phyloP scores from a whole-genome alignment of 2,113 vertebrate genomes.

The Corythornis madagascariensis region DNA sequence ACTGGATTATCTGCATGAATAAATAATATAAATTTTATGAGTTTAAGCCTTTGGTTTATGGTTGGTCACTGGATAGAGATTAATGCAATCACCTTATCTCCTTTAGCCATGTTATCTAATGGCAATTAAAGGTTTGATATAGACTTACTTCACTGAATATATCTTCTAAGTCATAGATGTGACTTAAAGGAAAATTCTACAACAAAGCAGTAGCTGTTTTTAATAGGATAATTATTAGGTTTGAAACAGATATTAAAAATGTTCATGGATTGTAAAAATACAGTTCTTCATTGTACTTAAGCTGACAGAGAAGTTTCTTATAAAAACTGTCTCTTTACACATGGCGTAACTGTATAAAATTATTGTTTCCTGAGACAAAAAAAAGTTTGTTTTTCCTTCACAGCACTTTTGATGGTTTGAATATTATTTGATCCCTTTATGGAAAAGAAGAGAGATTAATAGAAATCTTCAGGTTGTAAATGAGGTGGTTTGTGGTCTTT shows the following conservation, averaged over 20 bases:
- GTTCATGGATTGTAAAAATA: not conserved
- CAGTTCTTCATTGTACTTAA: not conserved
- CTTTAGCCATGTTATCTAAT: not conserved
- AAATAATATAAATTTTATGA: not conserved
- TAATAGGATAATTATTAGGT: not conserved
- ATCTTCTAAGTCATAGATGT: not conserved
- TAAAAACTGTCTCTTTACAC: not conserved
- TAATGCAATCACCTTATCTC: not conserved
- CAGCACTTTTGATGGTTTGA: not conserved
- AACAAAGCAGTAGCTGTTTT: not conserved
- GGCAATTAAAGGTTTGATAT: not conserved
- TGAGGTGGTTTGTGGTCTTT: accelerated
- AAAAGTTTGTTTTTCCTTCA: not conserved
- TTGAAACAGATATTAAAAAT: not conserved
- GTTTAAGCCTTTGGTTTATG: not conserved
- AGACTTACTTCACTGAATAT: not conserved
- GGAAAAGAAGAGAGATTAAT: not conserved
- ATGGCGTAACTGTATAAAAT: not conserved
- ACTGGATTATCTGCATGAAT: not conserved
- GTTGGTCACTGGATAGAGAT: not conserved
- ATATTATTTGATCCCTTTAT: not conserved
- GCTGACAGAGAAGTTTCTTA: not conserved
- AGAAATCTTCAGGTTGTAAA: not conserved
- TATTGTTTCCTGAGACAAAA: not conserved
- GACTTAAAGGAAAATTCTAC: not conserved